These are phyloP conservation scores for Xestia ashworthii DNA, from an alignment of 2,888 invertebrate species.

Conservation along the genomic window DNA sequence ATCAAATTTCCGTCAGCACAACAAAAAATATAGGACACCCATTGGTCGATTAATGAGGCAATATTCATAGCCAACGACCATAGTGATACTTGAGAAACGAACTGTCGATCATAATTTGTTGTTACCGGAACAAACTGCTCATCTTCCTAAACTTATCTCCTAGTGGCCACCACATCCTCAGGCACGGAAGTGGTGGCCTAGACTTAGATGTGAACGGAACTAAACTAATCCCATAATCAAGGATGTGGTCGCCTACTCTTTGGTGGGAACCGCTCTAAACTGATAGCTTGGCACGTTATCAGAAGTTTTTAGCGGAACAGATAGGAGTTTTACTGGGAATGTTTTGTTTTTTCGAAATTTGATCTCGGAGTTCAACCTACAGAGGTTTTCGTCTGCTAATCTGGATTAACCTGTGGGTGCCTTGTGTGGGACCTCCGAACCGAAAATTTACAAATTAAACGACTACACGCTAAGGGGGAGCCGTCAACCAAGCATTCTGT, in stretches of 20 bases:
- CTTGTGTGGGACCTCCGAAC: no score
- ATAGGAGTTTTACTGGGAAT: not conserved
- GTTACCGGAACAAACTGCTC: not conserved
- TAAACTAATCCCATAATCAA: constrained; percentile 4
- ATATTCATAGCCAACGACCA: not conserved
- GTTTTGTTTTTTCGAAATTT: no score
- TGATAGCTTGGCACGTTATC: not conserved
- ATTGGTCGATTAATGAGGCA: not conserved
- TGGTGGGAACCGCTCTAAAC: not conserved
- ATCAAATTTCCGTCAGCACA: not conserved
- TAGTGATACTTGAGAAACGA: not conserved
- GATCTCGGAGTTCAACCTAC: no score
- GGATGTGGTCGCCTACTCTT: constrained; percentile 46
- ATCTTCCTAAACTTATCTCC: not conserved
- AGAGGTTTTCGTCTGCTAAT: no score
- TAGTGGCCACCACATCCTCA: constrained; percentile 24
- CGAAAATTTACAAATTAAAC: no score
- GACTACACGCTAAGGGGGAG: no score
- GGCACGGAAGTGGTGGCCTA: constrained; percentile 36
- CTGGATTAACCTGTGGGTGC: no score
- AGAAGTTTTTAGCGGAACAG: not conserved
- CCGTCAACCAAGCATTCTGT: no score
- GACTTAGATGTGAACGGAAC: not conserved
- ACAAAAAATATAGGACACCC: not conserved
- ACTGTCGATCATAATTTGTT: not conserved